Evolutionary conservation across 2,113 vertebrate species (phyloP), one percentile per base, ranked within the genome.

Genomic region (Loxodonta africana): DNA sequence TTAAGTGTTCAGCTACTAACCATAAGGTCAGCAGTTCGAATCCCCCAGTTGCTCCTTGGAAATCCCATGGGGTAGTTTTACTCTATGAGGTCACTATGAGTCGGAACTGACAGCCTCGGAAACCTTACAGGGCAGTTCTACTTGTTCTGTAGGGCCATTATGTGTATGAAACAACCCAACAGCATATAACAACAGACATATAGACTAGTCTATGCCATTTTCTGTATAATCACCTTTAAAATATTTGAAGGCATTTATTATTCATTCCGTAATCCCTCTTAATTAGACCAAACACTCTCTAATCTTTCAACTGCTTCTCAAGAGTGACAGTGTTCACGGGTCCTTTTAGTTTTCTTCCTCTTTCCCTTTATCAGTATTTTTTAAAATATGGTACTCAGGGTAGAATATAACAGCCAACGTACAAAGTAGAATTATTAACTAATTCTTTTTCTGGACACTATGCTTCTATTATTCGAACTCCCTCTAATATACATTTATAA

Each of bases 151-250:
- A 48, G 48, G 10, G 48, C 10, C 48, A 10, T 10, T 48, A 48
- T 48, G 48, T 48, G 48, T 48, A 48, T 48, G 48, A 48, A 48
- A 48, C 7, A 48, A 48, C 48, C 10, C 48, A 10, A 48, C 10
- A 10, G 48, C 48, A 48, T 10, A 6, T 10, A 6, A 48, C 4
- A 48, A 46, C 21, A 69, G 44, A 12, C 67, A 77, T 46, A 88
- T 33, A 28, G 2, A 92, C 23, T 8, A 77, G 9, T 69, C 12
- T 62, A 60, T 87, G 46, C 26, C 48, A 89, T 90, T 87, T 90
- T 90, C 60, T 57, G 84, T 25, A 78, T 20, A 5, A 46, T 41
- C 94, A 84, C 8, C 48, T 94, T 94, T 67, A 95, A 89, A 92
- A 94, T 77, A 73, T 60, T 18, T 81, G 65, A 95, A 93, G 26